Percentiles rank a stretch among this genome's conserved stretches.
Evolutionary conservation across 1,140 invertebrate species (phyloP).

Genomic region (Mylabris phalerata): DNA sequence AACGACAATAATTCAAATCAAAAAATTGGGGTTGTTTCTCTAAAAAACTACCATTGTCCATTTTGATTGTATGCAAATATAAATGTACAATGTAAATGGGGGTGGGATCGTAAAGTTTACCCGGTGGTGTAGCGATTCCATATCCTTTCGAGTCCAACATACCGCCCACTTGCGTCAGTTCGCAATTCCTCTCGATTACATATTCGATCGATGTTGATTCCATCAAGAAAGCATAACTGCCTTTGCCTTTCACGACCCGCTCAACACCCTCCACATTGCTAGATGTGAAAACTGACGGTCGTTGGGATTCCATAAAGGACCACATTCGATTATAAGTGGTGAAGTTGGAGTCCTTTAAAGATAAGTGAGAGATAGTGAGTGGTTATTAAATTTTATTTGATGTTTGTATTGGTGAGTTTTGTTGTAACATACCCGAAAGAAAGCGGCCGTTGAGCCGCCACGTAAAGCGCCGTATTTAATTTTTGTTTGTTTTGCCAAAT

Average conservation of each 20-base stretch:
- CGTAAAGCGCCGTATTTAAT: constrained; percentile 94
- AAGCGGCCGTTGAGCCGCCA: constrained; percentile 85
- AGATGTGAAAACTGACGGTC: constrained; percentile 76
- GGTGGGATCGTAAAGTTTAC: constrained; percentile 48
- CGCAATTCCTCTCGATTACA: constrained; percentile 83
- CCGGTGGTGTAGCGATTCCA: constrained; percentile 87
- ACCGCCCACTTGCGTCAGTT: constrained; percentile 82
- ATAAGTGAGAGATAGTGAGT: not conserved
- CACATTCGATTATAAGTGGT: constrained; percentile 89
- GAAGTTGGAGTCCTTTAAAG: constrained; percentile 79
- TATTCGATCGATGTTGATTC: constrained; percentile 91
- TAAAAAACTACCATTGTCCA: no score
- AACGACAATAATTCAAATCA: not conserved
- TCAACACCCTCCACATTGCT: constrained; percentile 83
- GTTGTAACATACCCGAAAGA: constrained; percentile 68
- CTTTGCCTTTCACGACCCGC: constrained; percentile 73
- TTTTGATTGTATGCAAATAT: no score
- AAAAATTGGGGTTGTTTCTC: not conserved
- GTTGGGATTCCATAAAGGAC: constrained; percentile 84
- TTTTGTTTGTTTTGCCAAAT: constrained; percentile 92
- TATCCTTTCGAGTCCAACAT: constrained; percentile 89
- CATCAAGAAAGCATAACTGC: constrained; percentile 87
- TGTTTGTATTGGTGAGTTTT: not conserved
- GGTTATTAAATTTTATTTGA: not conserved
- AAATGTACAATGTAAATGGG: no score